These are phyloP conservation scores for Myripristis murdjan DNA, from an alignment of 2,797 vertebrate genomes.

Conservation along the genomic window DNA sequence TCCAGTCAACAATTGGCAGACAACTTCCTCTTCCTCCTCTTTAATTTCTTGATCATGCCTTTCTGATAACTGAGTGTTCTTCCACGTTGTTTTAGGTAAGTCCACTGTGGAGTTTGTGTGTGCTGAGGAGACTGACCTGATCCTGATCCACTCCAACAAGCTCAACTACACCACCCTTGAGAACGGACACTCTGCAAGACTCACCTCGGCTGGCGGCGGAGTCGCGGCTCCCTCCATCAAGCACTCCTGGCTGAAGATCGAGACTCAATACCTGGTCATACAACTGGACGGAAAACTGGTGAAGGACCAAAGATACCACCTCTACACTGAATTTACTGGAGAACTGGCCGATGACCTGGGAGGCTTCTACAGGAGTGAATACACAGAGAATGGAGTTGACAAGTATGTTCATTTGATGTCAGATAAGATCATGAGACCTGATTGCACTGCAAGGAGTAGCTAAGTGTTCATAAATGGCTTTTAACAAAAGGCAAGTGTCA, in stretches of 20 bases:
- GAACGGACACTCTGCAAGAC: background rate
- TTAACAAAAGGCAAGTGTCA: no score
- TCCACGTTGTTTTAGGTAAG: conserved; percentile 49
- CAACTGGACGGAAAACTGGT: conserved; percentile 75
- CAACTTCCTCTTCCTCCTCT: background rate
- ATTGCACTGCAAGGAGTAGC: no score
- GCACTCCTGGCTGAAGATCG: conserved; percentile 61
- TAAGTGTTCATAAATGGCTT: no score
- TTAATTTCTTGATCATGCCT: background rate
- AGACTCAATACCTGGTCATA: conserved; percentile 92
- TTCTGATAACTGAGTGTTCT: background rate
- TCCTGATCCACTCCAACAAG: conserved; percentile 94
- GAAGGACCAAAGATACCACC: conserved; percentile 73
- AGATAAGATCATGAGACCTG: background rate
- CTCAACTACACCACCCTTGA: conserved; percentile 81
- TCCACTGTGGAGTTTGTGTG: conserved; percentile 87
- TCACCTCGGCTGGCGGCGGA: conserved; percentile 24
- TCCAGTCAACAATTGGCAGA: background rate
- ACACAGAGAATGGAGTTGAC: conserved; percentile 59
- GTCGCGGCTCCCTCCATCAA: conserved; percentile 67
- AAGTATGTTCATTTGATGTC: conserved; percentile 82
- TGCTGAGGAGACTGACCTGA: conserved; percentile 81
- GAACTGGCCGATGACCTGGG: conserved; percentile 93
- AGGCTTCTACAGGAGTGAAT: conserved; percentile 96
- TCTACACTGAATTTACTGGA: conserved; percentile 84